phyloP scores from a whole-genome alignment of 2,113 vertebrate genomes.

The Cichladusa arquata region DNA sequence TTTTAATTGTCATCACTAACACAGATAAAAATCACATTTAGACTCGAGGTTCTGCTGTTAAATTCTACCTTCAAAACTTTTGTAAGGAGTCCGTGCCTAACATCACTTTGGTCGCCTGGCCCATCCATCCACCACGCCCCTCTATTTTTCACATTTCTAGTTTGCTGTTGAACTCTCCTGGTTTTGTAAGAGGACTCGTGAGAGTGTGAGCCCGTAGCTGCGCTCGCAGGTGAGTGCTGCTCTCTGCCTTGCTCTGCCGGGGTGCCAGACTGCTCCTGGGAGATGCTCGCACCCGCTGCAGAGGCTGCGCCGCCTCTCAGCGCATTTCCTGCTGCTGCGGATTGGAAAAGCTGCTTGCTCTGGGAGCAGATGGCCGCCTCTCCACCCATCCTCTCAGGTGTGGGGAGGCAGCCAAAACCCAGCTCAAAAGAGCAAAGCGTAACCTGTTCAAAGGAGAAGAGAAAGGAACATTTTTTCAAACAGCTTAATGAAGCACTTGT shows the following conservation, averaged over 20 bases:
- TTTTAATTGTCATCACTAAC: background rate
- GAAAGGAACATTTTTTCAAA: slow-evolving; percentile 59
- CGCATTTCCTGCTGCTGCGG: background rate
- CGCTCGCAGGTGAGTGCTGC: background rate
- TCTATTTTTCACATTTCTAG: background rate
- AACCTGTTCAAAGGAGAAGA: slow-evolving; percentile 59
- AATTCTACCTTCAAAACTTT: background rate
- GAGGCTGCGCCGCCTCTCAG: background rate
- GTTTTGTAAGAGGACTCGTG: accelerated
- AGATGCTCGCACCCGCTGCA: background rate
- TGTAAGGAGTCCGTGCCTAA: background rate
- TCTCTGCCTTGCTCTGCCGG: accelerated
- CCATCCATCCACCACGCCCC: too few relatives aligned
- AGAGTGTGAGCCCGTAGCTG: accelerated
- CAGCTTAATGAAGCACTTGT: slow-evolving; percentile 54
- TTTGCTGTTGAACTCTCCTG: background rate
- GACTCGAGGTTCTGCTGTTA: background rate
- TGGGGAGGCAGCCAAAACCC: slow-evolving; percentile 49
- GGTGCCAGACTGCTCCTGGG: background rate
- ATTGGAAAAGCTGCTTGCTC: background rate
- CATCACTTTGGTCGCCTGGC: accelerated
- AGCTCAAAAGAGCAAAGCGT: slow-evolving; percentile 42
- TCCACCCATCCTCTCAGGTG: slow-evolving; percentile 55
- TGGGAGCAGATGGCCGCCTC: slow-evolving; percentile 52
- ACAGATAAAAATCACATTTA: background rate